Evolutionary conservation across 2,888 invertebrate species (phyloP).

Genomic region (Eledone cirrhosa): DNA sequence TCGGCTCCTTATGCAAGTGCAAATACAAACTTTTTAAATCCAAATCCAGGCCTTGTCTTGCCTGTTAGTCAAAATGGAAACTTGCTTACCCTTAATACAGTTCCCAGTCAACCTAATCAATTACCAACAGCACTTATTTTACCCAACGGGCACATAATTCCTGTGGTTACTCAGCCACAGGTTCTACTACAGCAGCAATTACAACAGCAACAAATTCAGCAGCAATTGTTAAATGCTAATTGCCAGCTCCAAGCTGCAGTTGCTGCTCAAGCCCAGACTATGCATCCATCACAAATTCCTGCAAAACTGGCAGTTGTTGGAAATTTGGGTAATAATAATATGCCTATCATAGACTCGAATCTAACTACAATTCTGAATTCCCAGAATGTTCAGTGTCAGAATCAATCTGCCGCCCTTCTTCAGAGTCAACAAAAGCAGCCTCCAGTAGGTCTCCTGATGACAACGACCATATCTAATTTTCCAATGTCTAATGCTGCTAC

Average conservation of each 20-base stretch:
- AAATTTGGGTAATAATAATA: not conserved
- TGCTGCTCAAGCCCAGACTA: not conserved
- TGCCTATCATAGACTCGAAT: not conserved
- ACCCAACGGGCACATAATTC: conserved; percentile 67
- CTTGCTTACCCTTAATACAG: conserved; percentile 46
- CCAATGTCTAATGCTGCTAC: conserved; percentile 13
- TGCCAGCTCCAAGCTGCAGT: conserved; percentile 8
- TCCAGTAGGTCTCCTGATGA: conserved; percentile 40
- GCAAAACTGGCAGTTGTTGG: conserved; percentile 19
- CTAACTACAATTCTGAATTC: not conserved
- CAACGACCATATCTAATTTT: conserved; percentile 36
- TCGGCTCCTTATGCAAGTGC: conserved; percentile 15
- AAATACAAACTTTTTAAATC: conserved; percentile 28
- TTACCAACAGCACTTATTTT: conserved; percentile 65
- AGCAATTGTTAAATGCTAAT: conserved; percentile 23
- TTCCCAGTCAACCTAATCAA: conserved; percentile 50
- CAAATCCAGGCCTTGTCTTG: conserved; percentile 35
- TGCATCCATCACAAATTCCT: conserved; percentile 13
- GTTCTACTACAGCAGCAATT: conserved; percentile 42
- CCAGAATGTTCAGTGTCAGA: not conserved
- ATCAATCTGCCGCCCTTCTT: conserved; percentile 13
- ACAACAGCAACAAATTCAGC: conserved; percentile 31
- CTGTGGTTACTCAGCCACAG: conserved; percentile 66
- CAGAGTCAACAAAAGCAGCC: conserved; percentile 34
- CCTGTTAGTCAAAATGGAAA: conserved; percentile 47